phyloP scores from a whole-genome alignment of 2,797 vertebrate genomes.

The Phoebastria nigripes region DNA sequence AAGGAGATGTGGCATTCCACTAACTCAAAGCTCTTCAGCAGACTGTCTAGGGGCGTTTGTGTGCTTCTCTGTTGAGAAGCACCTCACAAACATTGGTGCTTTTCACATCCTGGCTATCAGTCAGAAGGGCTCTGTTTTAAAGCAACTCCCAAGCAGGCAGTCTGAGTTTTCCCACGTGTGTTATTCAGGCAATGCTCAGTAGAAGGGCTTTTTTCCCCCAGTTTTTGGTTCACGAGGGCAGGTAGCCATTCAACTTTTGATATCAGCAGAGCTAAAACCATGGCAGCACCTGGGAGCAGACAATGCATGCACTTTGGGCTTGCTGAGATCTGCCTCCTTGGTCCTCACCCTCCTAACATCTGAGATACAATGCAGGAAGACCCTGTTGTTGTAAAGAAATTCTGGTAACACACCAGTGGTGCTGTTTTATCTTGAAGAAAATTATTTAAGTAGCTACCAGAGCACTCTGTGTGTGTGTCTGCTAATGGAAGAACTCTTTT shows the following conservation, averaged over 20 bases:
- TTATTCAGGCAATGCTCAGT: background rate
- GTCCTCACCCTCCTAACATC: background rate
- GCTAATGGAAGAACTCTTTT: background rate
- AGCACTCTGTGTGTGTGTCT: background rate
- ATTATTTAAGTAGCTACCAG: background rate
- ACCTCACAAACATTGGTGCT: background rate
- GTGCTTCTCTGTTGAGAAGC: background rate
- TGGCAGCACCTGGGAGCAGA: background rate
- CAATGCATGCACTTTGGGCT: background rate
- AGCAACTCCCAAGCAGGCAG: background rate
- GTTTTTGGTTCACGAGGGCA: background rate
- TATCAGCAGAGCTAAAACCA: background rate
- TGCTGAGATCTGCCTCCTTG: background rate
- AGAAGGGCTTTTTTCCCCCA: fast-evolving
- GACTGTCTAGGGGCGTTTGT: background rate
- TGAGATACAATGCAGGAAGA: background rate
- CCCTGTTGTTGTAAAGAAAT: background rate
- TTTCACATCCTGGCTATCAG: background rate
- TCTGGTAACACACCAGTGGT: background rate
- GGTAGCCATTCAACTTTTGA: background rate
- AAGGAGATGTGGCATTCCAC: background rate
- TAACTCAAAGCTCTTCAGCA: background rate
- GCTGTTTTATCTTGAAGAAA: background rate
- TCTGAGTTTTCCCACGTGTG: fast-evolving
- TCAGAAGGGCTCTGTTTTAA: background rate